phyloP scores from a whole-genome alignment of 1,140 invertebrate genomes.

The Sycophila sp. region DNA sequence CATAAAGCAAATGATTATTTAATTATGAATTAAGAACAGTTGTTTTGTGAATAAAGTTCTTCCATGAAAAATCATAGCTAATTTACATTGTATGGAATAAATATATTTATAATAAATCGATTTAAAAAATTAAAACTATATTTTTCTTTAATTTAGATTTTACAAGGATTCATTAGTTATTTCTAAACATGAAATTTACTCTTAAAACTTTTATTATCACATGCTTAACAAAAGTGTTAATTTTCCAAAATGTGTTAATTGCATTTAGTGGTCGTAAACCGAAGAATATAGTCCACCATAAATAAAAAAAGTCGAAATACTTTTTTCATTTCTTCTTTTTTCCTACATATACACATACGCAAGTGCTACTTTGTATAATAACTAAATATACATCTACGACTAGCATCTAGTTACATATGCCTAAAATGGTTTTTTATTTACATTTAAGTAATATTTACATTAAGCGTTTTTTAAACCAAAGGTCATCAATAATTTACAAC shows the following conservation, averaged over 20 bases:
- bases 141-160: background rate
- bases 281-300: no score
- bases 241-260: no score
- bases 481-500: background rate
- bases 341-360: no score
- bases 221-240: no score
- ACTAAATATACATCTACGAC: conserved; percentile 23
- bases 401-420: background rate
- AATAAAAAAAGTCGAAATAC: no score
- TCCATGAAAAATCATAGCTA: conserved; percentile 44
- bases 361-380: conserved; percentile 25
- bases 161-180: background rate
- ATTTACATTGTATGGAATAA: conserved; percentile 55
- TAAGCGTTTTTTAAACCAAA: background rate
- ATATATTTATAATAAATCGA: conserved; percentile 62
- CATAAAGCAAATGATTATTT: conserved; percentile 8
- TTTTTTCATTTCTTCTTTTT: no score
- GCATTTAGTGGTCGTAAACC: no score
- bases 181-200: background rate
- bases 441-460: conserved; percentile 25
- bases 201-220: no score
- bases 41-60: conserved; percentile 29
- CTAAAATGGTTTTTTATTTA: conserved; percentile 26
- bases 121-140: conserved; percentile 38
- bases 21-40: no score